These are phyloP conservation scores for Chondrilla cf. caribensis DNA, from an alignment of 37 sponge, comb jelly and placozoan species.

Conservation along the genomic window DNA sequence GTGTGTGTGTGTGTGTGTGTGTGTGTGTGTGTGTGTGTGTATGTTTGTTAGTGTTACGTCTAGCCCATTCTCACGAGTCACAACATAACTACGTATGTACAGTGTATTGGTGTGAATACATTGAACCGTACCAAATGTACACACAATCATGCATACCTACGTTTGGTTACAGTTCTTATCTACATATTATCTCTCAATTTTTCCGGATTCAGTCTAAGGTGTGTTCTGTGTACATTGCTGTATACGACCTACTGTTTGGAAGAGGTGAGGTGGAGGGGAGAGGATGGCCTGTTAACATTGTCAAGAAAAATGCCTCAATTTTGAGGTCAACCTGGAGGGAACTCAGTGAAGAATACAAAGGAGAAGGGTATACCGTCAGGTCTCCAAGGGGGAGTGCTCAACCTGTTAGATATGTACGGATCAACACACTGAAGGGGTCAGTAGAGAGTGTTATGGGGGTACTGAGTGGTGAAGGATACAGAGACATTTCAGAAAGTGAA, in stretches of 20 bases:
- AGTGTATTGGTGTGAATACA: too few species aligned
- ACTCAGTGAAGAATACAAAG: not conserved
- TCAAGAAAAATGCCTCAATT: not conserved
- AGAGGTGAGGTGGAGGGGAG: not conserved
- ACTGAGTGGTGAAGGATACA: conserved; percentile 14
- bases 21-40: too few species aligned
- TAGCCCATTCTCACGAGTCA: too few species aligned
- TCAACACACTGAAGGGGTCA: conserved; percentile 58
- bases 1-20: too few species aligned
- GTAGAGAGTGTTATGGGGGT: conserved; percentile 10
- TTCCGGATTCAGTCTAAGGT: not conserved
- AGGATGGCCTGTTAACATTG: not conserved
- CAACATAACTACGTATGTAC: too few species aligned
- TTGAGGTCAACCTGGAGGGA: not conserved
- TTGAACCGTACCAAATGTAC: too few species aligned
- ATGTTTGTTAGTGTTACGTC: too few species aligned
- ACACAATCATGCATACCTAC: too few species aligned
- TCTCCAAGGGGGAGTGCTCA: not conserved
- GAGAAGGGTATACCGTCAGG: not conserved
- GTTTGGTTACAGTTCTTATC: not conserved
- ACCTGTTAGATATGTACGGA: conserved; percentile 53
- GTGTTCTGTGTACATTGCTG: not conserved
- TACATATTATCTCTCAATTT: not conserved
- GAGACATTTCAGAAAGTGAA: not conserved
- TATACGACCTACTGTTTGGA: conserved; percentile 6